Evolutionary conservation across 2,888 invertebrate species (phyloP), one percentile per base, ranked within the genome.

Genomic region (Nephrotoma flavescens): DNA sequence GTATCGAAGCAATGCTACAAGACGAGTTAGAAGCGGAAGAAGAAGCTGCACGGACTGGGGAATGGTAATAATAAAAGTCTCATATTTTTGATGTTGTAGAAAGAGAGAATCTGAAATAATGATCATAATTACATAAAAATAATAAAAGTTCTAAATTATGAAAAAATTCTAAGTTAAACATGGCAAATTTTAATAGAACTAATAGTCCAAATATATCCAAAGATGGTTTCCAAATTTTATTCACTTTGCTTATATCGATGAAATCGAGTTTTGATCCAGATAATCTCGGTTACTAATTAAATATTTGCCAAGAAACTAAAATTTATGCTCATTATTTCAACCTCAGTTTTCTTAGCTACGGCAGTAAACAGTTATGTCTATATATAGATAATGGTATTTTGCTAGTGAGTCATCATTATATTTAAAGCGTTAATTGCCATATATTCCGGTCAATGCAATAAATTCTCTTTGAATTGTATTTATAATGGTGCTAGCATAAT

Each of bases 1-100:
- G 97, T 90, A 94, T 96, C 89, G 96, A 96, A 89, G 96, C 96
- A 4, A 96, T 96, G 95, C 90, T 96, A 87, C 95, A 95, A 88
- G 96, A 96, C 89, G 96, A 96, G 89, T 92, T 94, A 89, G 90
- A 94, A 1, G 94, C 93, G 88, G 91, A 93, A 88, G 89, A 89
- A 90, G 90, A 88, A 85, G 89, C 86, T 87, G 83, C 47, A 2
- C 47, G 71, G 52, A 41, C 41, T 86, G 45, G 45, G n/a, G 86
- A 45, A 86, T 86, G 86, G 86, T 45, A 31, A n/a, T 45, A 47
- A 42, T 84, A 2, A 84, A 6, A 84, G n/a, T 42, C n/a, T 84
- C 5, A 84, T 84, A 42, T 15, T 84, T 84, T 84, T 84, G 6
- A 7, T 9, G 44, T 41, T 42, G 41, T 83, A 84, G 7, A 9